phyloP scores from a whole-genome alignment of 2,888 invertebrate species.

The Tenthredo scrophulariae region DNA sequence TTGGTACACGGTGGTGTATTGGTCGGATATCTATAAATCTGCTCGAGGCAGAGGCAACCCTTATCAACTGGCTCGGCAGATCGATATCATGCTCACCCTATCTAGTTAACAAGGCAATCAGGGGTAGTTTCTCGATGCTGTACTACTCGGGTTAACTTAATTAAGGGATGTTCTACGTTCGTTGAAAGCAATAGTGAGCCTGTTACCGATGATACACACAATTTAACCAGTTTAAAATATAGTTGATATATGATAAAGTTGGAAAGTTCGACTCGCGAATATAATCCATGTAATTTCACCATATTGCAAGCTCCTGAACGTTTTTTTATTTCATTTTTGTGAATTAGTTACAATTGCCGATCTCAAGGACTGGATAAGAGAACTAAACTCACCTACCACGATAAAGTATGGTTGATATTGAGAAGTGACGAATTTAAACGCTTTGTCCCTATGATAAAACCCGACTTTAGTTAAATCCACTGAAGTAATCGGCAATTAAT shows the following conservation, averaged over 20 bases:
- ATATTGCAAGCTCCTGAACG: neutral
- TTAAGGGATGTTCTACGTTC: conserved; percentile 75
- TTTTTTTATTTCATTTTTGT: neutral
- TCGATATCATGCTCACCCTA: conserved; percentile 74
- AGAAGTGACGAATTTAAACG: too few relatives aligned
- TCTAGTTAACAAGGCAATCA: conserved; percentile 76
- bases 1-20: conserved; percentile 49
- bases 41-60: conserved; percentile 67
- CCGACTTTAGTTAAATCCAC: too few relatives aligned
- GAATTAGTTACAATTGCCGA: neutral
- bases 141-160: conserved; percentile 73
- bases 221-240: conserved; percentile 20
- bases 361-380: too few relatives aligned
- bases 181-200: conserved; percentile 65
- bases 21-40: conserved; percentile 66
- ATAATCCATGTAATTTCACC: neutral
- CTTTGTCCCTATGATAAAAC: too few relatives aligned
- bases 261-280: neutral
- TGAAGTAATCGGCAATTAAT: too few relatives aligned
- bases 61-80: conserved; percentile 71
- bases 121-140: conserved; percentile 74
- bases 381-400: too few relatives aligned
- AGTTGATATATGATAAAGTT: neutral
- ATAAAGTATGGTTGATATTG: too few relatives aligned
- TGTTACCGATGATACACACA: conserved; percentile 47